These are phyloP conservation scores for Osmoderma eremita DNA, from an alignment of 2,888 invertebrate genomes.

Conservation along the genomic window DNA sequence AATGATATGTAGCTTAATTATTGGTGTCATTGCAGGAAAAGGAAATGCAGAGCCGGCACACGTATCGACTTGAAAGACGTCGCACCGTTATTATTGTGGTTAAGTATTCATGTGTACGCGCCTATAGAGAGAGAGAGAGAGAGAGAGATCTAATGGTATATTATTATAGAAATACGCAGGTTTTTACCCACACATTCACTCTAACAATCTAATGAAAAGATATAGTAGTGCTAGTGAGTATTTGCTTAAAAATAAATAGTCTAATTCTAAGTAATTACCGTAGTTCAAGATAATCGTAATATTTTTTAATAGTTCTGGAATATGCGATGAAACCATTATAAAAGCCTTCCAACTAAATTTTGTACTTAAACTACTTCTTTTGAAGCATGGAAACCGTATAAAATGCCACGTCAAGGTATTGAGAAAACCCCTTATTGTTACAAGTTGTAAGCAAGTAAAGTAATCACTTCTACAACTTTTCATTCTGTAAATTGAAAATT, in stretches of 20 bases:
- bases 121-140: slow-evolving; percentile 20
- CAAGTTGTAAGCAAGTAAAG: too few species aligned
- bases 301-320: too few species aligned
- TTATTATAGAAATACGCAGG: slow-evolving; percentile 11
- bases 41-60: slow-evolving; percentile 22
- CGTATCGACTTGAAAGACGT: slow-evolving; percentile 14
- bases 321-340: too few species aligned
- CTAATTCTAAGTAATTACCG: not conserved
- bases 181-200: slow-evolving; percentile 6
- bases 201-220: slow-evolving; percentile 2
- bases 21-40: slow-evolving; percentile 26
- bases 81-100: slow-evolving; percentile 29
- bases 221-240: not conserved
- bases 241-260: slow-evolving; percentile 12
- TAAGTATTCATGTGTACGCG: slow-evolving; percentile 29
- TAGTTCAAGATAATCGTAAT: too few species aligned
- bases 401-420: too few species aligned
- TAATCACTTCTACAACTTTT: too few species aligned
- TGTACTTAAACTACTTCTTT: too few species aligned
- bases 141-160: slow-evolving; percentile 12
- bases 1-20: slow-evolving; percentile 36
- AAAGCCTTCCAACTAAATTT: too few species aligned
- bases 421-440: too few species aligned
- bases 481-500: too few species aligned
- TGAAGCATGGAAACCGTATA: too few species aligned